These are phyloP conservation scores for Diphyllodes magnificus DNA, from an alignment of 2,113 vertebrate species.

Conservation along the genomic window DNA sequence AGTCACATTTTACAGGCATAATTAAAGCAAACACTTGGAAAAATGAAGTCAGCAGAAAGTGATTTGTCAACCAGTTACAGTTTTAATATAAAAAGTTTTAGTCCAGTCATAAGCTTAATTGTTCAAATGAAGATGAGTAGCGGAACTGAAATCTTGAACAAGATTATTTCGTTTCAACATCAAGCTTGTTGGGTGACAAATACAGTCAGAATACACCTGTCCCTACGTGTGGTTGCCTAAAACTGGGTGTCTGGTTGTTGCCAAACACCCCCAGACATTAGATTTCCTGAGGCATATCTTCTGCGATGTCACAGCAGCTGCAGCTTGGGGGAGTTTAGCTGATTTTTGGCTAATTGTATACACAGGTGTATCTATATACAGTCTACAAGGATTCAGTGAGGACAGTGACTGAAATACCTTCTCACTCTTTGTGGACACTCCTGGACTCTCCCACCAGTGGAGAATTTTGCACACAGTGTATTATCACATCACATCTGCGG, in stretches of 20 bases:
- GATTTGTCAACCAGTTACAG: constrained; percentile 16
- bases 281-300: neutral
- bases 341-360: neutral
- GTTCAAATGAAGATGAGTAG: neutral
- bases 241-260: neutral
- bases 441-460: neutral
- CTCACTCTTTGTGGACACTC: neutral
- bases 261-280: neutral
- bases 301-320: neutral
- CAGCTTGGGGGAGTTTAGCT: neutral
- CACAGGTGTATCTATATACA: rapidly evolving
- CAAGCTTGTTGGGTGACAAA: neutral
- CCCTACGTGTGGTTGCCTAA: rapidly evolving
- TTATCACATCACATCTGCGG: neutral
- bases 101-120: constrained; percentile 17
- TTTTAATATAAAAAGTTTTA: constrained; percentile 35
- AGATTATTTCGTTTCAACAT: neutral
- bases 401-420: neutral
- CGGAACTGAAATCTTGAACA: neutral
- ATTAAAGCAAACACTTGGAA: neutral
- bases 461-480: neutral
- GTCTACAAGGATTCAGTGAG: neutral
- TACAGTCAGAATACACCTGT: neutral
- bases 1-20: neutral
- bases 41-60: neutral